A percentile compares a stretch with the other conserved stretches of the same genome.
These are phyloP conservation scores for Pseudachorutes palmiensis DNA, from an alignment of 1,140 invertebrate species.

Conservation along the genomic window DNA sequence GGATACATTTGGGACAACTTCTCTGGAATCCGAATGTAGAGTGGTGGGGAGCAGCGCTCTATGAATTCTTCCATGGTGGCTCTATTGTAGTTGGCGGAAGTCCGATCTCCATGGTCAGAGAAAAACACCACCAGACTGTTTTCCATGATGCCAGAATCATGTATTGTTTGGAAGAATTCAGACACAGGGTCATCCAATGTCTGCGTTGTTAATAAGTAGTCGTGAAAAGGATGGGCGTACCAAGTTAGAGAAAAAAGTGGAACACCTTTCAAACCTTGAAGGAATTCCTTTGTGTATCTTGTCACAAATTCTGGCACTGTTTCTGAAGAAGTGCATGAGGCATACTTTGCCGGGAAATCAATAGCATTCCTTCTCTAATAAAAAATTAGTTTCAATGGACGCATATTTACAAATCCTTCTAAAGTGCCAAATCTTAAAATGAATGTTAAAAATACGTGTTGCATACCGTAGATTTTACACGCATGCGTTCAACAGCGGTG, in stretches of 20 bases:
- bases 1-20: slow-evolving; percentile 44
- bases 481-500: slow-evolving; percentile 26
- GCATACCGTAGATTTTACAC: too few species aligned
- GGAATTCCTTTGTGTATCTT: neutral
- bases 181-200: neutral
- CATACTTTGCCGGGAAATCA: neutral
- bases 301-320: slow-evolving; percentile 9
- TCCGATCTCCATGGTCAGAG: slow-evolving; percentile 52
- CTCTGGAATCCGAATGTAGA: slow-evolving; percentile 46
- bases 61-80: slow-evolving; percentile 49
- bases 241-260: slow-evolving; percentile 11
- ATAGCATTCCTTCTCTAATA: neutral
- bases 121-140: slow-evolving; percentile 49
- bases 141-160: slow-evolving; percentile 24
- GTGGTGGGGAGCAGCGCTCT: slow-evolving; percentile 48
- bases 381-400: neutral
- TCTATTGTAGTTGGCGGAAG: slow-evolving; percentile 45
- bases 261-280: neutral
- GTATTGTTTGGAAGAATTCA: neutral
- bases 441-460: too few species aligned
- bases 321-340: slow-evolving; percentile 4
- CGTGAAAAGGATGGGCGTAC: slow-evolving; percentile 8
- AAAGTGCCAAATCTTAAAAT: too few species aligned
- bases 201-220: neutral
- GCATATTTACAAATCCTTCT: too few species aligned